Evolutionary conservation across 2,888 invertebrate genomes (phyloP), one percentile per base, ranked within the genome.

Genomic region (Salticus scenicus): DNA sequence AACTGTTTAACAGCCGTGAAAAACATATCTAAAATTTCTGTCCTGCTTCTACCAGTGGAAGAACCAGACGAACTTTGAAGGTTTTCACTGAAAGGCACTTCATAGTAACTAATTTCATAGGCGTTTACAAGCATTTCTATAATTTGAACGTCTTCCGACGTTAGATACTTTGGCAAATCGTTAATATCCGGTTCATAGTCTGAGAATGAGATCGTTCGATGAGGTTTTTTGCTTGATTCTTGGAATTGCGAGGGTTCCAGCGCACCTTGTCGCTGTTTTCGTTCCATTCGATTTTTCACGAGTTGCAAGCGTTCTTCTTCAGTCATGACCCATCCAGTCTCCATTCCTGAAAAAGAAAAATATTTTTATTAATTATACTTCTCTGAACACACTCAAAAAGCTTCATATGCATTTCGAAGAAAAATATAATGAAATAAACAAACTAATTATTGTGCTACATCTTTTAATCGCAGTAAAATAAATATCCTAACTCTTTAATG

Each of bases 271-370:
- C 79, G 63, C 72, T 88, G 88, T 69, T 80, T 87, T 64, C 89
- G 89, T 81, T 90, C 89, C 84, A 89, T 79, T 67, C 90, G 87
- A 28, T 75, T 87, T 71, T 88, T 90, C 67, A 90, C 89, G 67
- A 91, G 87, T 73, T 89, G 88, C 47, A 89, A 81, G 33, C 91
- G 87, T 84, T 91, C 91, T 37, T 90, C 90, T 67, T 91, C 91
- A 14, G 90, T 90, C 91, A 91, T 91, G 37, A 91, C 91, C 91
- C 91, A 91, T 37, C 90, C 89, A 67, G 90, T 91, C 88, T 91
- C 91, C 91, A 91, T 91, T 33, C 83, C 83, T 84, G 12, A 0
- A 27, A 66, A 10, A n/a, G n/a, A n/a, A n/a, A n/a, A n/a, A n/a
- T n/a, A n/a, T n/a, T n/a, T n/a, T n/a, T n/a, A n/a, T n/a, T n/a